Percentiles rank a stretch among this genome's conserved stretches.
Conservation (phyloP, 2,888 invertebrate species). For the Disparrhopalites patrizii region DNA sequence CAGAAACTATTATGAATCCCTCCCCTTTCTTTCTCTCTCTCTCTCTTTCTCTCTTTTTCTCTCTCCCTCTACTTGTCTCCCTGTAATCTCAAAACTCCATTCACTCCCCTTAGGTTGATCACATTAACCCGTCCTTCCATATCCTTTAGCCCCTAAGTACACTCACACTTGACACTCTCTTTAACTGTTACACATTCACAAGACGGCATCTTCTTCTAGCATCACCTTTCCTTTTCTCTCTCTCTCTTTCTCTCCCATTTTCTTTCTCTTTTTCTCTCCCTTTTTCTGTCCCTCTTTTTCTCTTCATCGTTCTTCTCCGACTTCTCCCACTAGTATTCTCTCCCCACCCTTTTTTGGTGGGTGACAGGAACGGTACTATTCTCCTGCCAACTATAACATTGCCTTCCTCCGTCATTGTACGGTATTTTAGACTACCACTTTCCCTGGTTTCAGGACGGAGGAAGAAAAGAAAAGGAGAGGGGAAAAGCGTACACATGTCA, state of each 20-base stretch:
- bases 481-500: constrained; percentile 10
- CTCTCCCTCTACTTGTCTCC: constrained; percentile 31
- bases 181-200: constrained; percentile 4
- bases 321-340: background rate
- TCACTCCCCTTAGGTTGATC: constrained; percentile 24
- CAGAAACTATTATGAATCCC: constrained; percentile 25
- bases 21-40: no score
- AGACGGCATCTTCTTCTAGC: background rate
- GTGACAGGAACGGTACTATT: no score
- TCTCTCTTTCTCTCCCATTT: background rate
- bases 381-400: no score
- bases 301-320: background rate
- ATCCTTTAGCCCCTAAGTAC: constrained; percentile 2
- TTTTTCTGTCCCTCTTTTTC: background rate
- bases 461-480: no score
- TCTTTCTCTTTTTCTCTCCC: background rate
- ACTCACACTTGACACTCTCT: constrained; percentile 21
- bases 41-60: no score
- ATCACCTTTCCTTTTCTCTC: constrained; percentile 5
- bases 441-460: background rate
- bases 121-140: constrained; percentile 28
- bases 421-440: background rate
- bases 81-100: constrained; percentile 31
- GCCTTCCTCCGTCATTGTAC: background rate
- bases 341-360: no score